Conservation (phyloP, 2,888 invertebrate species). For the Orthosia cruda region DNA sequence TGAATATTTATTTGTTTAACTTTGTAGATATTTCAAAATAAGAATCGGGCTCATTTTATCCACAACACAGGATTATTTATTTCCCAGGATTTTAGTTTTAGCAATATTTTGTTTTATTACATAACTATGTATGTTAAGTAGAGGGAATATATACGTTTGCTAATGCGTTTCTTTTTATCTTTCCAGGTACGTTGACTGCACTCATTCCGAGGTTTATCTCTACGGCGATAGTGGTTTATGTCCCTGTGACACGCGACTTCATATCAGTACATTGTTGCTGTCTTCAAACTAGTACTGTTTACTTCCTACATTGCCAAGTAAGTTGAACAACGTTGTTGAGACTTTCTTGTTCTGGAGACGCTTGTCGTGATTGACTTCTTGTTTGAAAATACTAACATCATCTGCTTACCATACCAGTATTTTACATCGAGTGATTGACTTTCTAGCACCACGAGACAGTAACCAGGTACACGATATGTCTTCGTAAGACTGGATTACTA, state of each 20-base stretch:
- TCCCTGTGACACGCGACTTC: slow-evolving; percentile 24
- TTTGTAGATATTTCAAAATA: too few species aligned
- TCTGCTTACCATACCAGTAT: too few species aligned
- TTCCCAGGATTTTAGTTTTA: background rate
- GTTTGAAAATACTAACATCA: too few species aligned
- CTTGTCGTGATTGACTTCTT: too few species aligned
- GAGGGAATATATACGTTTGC: background rate
- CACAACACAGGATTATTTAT: background rate
- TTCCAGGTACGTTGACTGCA: slow-evolving; percentile 52
- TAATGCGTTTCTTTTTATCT: slow-evolving; percentile 46
- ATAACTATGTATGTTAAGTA: background rate
- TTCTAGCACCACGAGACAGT: too few species aligned
- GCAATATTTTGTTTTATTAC: too few species aligned
- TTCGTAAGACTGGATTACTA: too few species aligned
- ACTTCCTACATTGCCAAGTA: background rate
- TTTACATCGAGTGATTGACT: too few species aligned
- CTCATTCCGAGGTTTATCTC: slow-evolving; percentile 36
- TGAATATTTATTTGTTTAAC: too few species aligned
- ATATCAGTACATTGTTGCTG: slow-evolving; percentile 21
- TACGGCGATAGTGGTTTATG: slow-evolving; percentile 22
- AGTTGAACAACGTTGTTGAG: background rate
- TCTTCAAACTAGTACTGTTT: background rate
- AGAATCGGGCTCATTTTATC: too few species aligned
- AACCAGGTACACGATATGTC: too few species aligned
- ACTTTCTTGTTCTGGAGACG: background rate